Conservation (phyloP, 1,140 invertebrate genomes). For the Neomicropteryx cornuta region DNA sequence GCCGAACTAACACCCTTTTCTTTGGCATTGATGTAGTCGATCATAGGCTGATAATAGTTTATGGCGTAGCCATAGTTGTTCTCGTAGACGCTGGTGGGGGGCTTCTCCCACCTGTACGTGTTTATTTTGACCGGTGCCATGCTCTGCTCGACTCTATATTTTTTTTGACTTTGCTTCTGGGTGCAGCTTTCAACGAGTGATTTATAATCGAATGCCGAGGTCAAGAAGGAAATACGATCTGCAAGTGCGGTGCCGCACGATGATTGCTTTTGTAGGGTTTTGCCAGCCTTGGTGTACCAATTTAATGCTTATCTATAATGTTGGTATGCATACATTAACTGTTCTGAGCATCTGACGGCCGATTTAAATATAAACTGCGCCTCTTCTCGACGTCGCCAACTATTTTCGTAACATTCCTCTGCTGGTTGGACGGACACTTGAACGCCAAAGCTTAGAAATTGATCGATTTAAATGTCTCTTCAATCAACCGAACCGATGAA, state of each 20-base stretch:
- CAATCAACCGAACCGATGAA: no score
- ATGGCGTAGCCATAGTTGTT: slow-evolving; percentile 71
- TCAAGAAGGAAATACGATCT: slow-evolving; percentile 17
- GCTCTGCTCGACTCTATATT: slow-evolving; percentile 7
- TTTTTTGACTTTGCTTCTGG: slow-evolving; percentile 8
- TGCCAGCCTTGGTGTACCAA: slow-evolving; percentile 26
- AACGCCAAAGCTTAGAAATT: no score
- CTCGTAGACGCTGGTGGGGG: slow-evolving; percentile 58
- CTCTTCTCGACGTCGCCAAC: no score
- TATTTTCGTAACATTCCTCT: slow-evolving; percentile 11
- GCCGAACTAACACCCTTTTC: slow-evolving; percentile 29
- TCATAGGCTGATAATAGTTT: slow-evolving; percentile 74
- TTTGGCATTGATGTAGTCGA: slow-evolving; percentile 62
- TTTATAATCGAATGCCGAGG: slow-evolving; percentile 14
- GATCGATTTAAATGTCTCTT: no score
- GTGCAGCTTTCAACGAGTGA: slow-evolving; percentile 10
- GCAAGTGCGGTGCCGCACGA: slow-evolving; percentile 2
- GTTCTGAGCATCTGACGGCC: slow-evolving; percentile 28
- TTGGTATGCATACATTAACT: slow-evolving; percentile 18
- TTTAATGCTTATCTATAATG: no score
- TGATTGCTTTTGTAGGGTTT: slow-evolving; percentile 30
- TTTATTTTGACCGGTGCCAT: slow-evolving; percentile 31
- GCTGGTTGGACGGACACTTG: no score
- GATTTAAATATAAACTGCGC: slow-evolving; percentile 27
- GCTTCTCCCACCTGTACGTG: slow-evolving; percentile 37